Conservation (phyloP, 2,113 vertebrate species). For the Panurus biarmicus region DNA sequence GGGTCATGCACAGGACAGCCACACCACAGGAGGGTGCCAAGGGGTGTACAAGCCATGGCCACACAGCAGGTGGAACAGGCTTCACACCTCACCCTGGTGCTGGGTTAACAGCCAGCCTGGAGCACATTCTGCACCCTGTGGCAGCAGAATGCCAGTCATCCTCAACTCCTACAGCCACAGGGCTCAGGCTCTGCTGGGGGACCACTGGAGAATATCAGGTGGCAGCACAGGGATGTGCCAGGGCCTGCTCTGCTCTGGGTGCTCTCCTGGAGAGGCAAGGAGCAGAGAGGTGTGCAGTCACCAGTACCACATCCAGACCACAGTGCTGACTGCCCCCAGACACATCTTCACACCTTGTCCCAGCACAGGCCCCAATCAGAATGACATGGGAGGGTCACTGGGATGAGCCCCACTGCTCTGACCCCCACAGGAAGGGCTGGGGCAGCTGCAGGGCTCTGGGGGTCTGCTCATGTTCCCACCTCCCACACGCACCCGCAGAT, state of each 20-base stretch:
- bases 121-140: not conserved
- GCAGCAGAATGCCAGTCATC: not conserved
- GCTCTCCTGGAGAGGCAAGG: not conserved
- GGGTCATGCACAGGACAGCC: fast-evolving
- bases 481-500: not conserved
- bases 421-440: not conserved
- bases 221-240: not conserved
- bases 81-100: fast-evolving
- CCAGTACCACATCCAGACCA: not conserved
- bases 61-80: not conserved
- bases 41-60: not conserved
- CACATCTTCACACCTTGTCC: not conserved
- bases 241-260: not conserved
- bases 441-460: not conserved
- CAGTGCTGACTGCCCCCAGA: not conserved
- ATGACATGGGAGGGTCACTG: not conserved
- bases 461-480: not conserved
- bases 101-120: not conserved
- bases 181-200: not conserved
- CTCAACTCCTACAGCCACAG: not conserved
- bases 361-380: not conserved
- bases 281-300: not conserved
- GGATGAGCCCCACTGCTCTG: not conserved
- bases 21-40: not conserved
- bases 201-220: not conserved